These are phyloP conservation scores for Tichodroma muraria DNA, from an alignment of 2,113 vertebrate species.

Conservation along the genomic window DNA sequence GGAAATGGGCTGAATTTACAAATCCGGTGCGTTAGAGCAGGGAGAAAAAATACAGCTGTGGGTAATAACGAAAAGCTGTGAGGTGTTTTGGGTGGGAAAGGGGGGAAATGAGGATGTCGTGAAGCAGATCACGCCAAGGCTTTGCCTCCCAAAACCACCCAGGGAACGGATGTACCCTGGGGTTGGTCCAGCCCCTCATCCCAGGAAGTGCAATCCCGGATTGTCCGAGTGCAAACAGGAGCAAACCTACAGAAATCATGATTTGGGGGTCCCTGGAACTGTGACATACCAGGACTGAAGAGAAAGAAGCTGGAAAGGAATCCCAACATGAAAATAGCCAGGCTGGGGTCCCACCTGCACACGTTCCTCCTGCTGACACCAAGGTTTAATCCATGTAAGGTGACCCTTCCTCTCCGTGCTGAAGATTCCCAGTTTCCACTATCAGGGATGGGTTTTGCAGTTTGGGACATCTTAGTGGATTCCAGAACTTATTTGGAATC, in stretches of 20 bases:
- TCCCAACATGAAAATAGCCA: fast-evolving
- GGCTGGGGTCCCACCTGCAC: not conserved
- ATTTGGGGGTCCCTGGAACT: not conserved
- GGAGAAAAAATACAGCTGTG: not conserved
- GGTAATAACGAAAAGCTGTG: not conserved
- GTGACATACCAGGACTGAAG: not conserved
- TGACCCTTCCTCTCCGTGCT: not conserved
- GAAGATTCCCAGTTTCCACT: fast-evolving
- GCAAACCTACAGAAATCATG: fast-evolving
- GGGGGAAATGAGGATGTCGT: not conserved
- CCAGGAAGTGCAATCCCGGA: not conserved
- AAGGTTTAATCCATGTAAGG: not conserved
- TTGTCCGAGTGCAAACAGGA: fast-evolving
- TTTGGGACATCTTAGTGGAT: not conserved
- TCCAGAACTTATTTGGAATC: not conserved
- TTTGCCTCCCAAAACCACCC: not conserved
- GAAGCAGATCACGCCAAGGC: fast-evolving
- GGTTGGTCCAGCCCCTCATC: fast-evolving
- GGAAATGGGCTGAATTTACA: not conserved
- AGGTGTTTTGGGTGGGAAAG: not conserved
- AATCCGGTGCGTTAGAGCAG: not conserved
- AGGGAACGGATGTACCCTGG: fast-evolving
- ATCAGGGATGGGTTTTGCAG: fast-evolving
- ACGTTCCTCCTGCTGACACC: fast-evolving
- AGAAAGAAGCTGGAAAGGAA: not conserved